Evolutionary conservation across 1,140 invertebrate species (phyloP), one percentile per base, ranked within the genome.

Genomic region (Sminthurides bifidus): DNA sequence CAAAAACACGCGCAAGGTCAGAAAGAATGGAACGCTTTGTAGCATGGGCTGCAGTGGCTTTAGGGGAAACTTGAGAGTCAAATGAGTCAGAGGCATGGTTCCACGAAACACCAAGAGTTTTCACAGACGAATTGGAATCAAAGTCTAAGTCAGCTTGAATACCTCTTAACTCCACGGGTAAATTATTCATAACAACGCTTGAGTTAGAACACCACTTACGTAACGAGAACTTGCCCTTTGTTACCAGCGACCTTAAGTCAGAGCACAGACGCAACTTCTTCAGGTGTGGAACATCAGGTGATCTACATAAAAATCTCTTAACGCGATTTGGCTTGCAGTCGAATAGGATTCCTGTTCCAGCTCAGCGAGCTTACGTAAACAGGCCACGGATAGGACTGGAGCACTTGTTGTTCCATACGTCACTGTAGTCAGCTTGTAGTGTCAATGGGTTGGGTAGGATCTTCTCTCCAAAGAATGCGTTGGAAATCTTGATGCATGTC

Each of bases 251-350:
- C 12, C 10, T 43, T 6, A 43, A 5, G 8, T 43, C 12, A 8
- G 12, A 10, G 10, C 63, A 49, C 12, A 72, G 24, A 5, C 45
- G 17, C 0, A 15, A 68, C 67, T 56, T 70, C 60, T 49, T 70
- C 53, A 12, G 68, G 35, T 5, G 61, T 66, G 5, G 66, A 33
- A 0, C 54, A 57, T 40, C 2, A 72, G 41, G 61, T 76, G 72
- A 58, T 77, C 74, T 15, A 72, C 68, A 40, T 66, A 66, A 12
- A 62, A 49, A 37, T 65, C 52, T 12, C 49, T 31, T 8, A 41
- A 29, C 12, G 63, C 8, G 19, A 50, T 40, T 23, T 30, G 17
- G 26, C 46, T 24, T 0, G 46, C 64, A 10, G n/a, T 10, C 1
- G 60, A 62, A 29, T 5, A 65, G 2, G 35, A 8, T 4, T 37